Evolutionary conservation across 2,113 vertebrate genomes (phyloP).

Genomic region (Megaceryle torquata): DNA sequence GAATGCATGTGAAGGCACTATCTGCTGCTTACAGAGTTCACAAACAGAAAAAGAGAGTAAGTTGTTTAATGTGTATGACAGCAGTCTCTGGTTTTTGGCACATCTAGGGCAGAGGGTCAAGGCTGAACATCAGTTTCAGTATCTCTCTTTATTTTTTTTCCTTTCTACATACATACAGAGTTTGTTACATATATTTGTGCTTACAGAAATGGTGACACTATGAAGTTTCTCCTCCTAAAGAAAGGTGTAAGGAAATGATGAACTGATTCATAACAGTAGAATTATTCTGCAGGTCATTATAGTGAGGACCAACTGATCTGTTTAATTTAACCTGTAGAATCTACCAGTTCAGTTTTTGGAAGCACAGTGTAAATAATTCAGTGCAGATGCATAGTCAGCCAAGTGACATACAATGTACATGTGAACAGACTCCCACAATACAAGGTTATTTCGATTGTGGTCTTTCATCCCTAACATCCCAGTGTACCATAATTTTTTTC

Average conservation of each 20-base stretch:
- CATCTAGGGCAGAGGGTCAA: neutral
- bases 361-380: neutral
- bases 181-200: neutral
- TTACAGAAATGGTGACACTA: neutral
- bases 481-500: neutral
- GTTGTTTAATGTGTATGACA: neutral
- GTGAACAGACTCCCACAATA: neutral
- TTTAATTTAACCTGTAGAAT: neutral
- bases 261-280: neutral
- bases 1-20: neutral
- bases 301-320: neutral
- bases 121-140: neutral
- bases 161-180: neutral
- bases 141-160: neutral
- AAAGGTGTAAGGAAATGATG: neutral
- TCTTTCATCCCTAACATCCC: neutral
- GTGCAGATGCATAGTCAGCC: neutral
- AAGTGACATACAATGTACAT: neutral
- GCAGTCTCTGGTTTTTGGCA: neutral
- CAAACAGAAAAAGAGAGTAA: neutral
- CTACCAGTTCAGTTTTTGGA: neutral
- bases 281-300: neutral
- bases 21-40: neutral
- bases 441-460: neutral
- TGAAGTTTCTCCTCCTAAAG: neutral